Base-by-base conservation (phyloP, 2,888 invertebrate species). In the Spisula subtruncata region DNA sequence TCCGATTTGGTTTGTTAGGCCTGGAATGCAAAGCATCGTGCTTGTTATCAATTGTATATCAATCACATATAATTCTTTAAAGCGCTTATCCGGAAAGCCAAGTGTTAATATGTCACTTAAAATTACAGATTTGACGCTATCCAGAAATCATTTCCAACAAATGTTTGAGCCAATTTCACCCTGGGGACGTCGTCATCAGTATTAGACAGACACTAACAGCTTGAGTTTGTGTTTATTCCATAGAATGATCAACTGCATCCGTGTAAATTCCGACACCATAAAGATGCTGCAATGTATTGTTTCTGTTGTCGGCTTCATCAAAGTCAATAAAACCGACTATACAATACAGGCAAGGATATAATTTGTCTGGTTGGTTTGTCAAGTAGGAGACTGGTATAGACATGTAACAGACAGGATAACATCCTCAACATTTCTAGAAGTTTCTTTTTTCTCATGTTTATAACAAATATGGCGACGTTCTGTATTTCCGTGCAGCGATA, bases 271-370 rank as follows among this genome's bases (percentile, higher is more conserved):
- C 83, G 87, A 87, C 83, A 83, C 25, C 56, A 80, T 83, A 80
- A 87, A 87, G 87, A 75, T 87, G 83, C 80, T 87, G 46, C 41
- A 46, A 87, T 83, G 87, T 87, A 87, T 83, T 87, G 83, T 60
- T 32, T 41, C 56, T 80, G 83, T 87, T 79, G 51, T 54, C 60
- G 56, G 56, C 79, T 87, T 87, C 51, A 87, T 87, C 83, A 87
- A 87, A 83, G 87, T 83, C 87, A 87, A 82, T 83, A 87, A 83
- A 83, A 81, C 29, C 18, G 29, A 29, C 41, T 35, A n/a, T 75
- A 32, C 75, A 41, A 48, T 75, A 32, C 46, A 41, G 41, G 29
- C 14, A 85, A 80, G 29, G 20, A 60, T 48, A 48, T 84, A 84
- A 84, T 84, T 84, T 84, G 84, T 84, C 84, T 84, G 51, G 48